Conservation (phyloP, 2,888 invertebrate genomes). For the Adelphocoris suturalis region DNA sequence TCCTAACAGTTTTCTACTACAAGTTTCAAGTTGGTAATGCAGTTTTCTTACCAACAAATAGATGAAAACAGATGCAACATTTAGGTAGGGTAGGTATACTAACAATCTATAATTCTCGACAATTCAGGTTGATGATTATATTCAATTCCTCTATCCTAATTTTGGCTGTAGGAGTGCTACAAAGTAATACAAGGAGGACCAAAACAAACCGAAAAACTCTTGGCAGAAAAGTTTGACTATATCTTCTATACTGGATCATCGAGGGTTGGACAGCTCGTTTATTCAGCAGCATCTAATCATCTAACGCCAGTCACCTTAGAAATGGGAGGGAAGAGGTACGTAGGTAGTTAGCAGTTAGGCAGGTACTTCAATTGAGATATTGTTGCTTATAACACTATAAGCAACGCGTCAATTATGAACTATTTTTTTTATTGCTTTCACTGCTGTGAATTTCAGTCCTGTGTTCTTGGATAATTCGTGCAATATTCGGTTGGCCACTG, state of each 20-base stretch:
- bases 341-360: background rate
- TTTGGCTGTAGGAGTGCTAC: slow-evolving; percentile 85
- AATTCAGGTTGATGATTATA: too few relatives aligned
- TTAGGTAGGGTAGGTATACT: too few relatives aligned
- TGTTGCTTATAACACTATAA: background rate
- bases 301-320: slow-evolving; percentile 96
- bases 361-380: background rate
- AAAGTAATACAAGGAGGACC: slow-evolving; percentile 91
- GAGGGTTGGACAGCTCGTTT: slow-evolving; percentile 90
- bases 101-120: too few relatives aligned
- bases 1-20: too few relatives aligned
- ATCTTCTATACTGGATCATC: slow-evolving; percentile 97
- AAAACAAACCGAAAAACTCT: slow-evolving; percentile 89
- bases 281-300: slow-evolving; percentile 92
- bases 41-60: too few relatives aligned
- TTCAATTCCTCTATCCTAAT: too few relatives aligned
- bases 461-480: slow-evolving; percentile 92
- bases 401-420: background rate
- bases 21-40: too few relatives aligned
- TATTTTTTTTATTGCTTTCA: background rate
- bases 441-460: slow-evolving; percentile 83
- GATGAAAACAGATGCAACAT: too few relatives aligned
- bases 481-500: slow-evolving; percentile 87
- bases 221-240: slow-evolving; percentile 95
- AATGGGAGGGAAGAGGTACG: slow-evolving; percentile 89